These are phyloP conservation scores for Sitodiplosis mosellana DNA, from an alignment of 1,140 invertebrate species.

Conservation along the genomic window DNA sequence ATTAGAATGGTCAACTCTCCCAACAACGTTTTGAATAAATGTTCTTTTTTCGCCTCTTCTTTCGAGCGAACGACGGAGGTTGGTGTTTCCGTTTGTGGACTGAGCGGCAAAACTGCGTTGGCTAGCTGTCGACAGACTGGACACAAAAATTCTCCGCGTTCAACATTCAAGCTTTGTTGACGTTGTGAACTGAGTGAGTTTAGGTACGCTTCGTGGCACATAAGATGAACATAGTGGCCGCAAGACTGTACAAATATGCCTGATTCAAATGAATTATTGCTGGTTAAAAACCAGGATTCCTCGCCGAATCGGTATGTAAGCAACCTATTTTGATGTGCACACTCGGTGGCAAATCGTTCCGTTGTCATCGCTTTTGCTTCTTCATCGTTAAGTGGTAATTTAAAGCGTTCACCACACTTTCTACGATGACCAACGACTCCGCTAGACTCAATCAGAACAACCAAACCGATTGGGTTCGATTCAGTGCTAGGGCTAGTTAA, in stretches of 20 bases:
- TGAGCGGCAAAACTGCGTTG: conserved; percentile 78
- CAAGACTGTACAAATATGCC: conserved; percentile 91
- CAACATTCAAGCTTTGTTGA: conserved; percentile 50
- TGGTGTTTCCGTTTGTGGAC: conserved; percentile 54
- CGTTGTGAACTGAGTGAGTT: conserved; percentile 59
- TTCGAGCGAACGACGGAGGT: conserved; percentile 38
- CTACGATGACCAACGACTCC: conserved; percentile 24
- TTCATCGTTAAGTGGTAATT: conserved; percentile 14
- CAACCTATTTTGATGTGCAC: conserved; percentile 16
- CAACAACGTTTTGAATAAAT: conserved; percentile 33
- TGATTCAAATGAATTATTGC: conserved; percentile 81
- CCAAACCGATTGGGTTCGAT: conserved; percentile 75
- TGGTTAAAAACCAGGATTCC: conserved; percentile 61
- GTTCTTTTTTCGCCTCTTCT: conserved; percentile 17
- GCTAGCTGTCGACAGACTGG: conserved; percentile 85
- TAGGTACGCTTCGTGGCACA: conserved; percentile 79
- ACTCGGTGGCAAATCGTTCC: conserved; percentile 16
- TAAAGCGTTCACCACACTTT: conserved; percentile 15
- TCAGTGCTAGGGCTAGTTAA: conserved; percentile 69
- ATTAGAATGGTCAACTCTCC: conserved; percentile 42
- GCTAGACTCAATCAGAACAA: conserved; percentile 48
- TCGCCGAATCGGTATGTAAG: conserved; percentile 19
- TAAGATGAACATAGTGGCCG: conserved; percentile 86
- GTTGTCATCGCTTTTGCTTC: conserved; percentile 15
- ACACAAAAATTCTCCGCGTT: conserved; percentile 82